Base-by-base conservation (phyloP, 2,797 vertebrate genomes). In the Semotilus atromaculatus region DNA sequence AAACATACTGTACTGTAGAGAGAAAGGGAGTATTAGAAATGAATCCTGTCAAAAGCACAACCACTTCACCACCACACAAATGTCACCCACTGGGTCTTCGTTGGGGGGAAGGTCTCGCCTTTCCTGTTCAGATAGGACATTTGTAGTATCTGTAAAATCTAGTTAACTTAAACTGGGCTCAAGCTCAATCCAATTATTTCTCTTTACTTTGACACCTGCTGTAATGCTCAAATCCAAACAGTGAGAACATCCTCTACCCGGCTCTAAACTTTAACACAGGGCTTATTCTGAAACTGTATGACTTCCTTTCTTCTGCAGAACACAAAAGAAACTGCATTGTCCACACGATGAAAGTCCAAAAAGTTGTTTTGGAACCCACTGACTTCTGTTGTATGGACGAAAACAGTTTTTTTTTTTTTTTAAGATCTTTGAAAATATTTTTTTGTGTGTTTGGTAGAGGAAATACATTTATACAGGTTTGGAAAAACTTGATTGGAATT, bases 81-180 rank as follows among this genome's bases (percentile, higher is more conserved):
- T 48, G 29, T 43, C 51, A 38, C 48, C 75, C 68, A 34, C 7
- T 55, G 18, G 16, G 16, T 70, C 26, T 19, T 38, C 40, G 36
- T 51, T 70, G 34, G 38, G 81, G n/a, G n/a, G 51, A 34, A 43
- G 72, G 67, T 67, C 67, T 55, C 18, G 58, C 7, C 26, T 79
- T 82, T 70, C 16, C 31, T 13, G 66, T 81, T 83, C 67, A 76
- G 76, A 83, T 21, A 75, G 67, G 58, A 86, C 85, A 86, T 85
- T 81, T 87, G 83, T 84, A 48, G 76, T 81, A 88, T 85, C 72
- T 88, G 87, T 72, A 45, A 88, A 88, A 88, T 90, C 83, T 86
- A 58, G 73, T 86, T 83, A 84, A 87, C 70, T 40, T 82, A 81
- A 84, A 87, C 55, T 29, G 85, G 36, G 53, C 40, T 38, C 68